Conservation (phyloP, 1,140 invertebrate species). For the Drosophila hydei region DNA sequence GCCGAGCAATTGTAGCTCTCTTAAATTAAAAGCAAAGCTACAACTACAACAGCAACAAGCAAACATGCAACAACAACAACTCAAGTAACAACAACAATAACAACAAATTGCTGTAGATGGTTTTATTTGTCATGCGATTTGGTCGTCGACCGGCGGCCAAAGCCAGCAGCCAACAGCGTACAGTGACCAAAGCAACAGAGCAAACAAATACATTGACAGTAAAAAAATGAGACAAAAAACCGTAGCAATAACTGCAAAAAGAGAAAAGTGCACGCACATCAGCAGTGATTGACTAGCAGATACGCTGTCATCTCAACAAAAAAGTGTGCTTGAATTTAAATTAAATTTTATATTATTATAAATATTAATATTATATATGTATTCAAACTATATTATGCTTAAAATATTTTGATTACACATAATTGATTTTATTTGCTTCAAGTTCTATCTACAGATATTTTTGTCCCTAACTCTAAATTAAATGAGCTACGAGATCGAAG, state of each 20-base stretch:
- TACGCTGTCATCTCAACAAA: too few relatives aligned
- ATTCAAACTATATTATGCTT: too few relatives aligned
- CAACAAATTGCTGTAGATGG: constrained; percentile 71
- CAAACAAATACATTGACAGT: constrained; percentile 58
- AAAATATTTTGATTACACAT: too few relatives aligned
- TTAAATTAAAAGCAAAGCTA: constrained; percentile 78
- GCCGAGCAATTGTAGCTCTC: constrained; percentile 12
- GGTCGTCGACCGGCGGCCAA: constrained; percentile 32
- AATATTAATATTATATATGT: too few relatives aligned
- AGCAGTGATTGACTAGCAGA: too few relatives aligned
- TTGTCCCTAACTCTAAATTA: too few relatives aligned
- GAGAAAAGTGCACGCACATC: not conserved
- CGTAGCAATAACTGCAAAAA: not conserved
- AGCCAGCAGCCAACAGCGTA: constrained; percentile 35
- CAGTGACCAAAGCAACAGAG: constrained; percentile 66
- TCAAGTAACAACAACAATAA: constrained; percentile 3
- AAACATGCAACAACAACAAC: constrained; percentile 55
- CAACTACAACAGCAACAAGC: constrained; percentile 34
- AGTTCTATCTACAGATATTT: too few relatives aligned
- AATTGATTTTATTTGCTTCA: too few relatives aligned
- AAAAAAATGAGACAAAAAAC: constrained; percentile 20
- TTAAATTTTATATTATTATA: too few relatives aligned
- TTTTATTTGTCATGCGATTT: constrained; percentile 80
- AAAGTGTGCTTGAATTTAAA: too few relatives aligned
- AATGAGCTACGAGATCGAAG: too few relatives aligned